phyloP scores from a whole-genome alignment of 2,113 vertebrate genomes.

The Cinclus mexicanus region DNA sequence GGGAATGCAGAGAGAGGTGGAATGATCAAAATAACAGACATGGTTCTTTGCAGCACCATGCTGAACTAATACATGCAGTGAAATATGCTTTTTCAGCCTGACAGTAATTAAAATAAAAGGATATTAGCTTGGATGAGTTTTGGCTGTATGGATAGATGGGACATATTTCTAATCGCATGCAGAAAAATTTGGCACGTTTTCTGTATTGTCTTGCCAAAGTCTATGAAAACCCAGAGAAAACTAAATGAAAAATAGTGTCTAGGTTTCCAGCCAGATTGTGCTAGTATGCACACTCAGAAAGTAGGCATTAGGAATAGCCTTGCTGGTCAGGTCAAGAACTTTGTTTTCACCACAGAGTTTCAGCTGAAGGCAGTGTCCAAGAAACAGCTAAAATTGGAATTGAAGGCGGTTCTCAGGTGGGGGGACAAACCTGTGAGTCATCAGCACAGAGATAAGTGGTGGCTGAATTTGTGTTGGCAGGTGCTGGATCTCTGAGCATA shows the following conservation, averaged over 20 bases:
- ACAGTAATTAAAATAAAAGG: neutral
- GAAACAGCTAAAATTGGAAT: conserved; percentile 16
- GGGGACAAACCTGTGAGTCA: conserved; percentile 31
- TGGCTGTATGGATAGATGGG: neutral
- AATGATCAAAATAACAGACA: neutral
- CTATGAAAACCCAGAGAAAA: neutral
- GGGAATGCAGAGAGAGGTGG: neutral
- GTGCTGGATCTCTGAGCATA: neutral
- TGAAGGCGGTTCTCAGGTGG: conserved; percentile 6
- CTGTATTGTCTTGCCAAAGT: neutral
- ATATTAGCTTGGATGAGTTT: neutral
- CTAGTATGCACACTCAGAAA: neutral
- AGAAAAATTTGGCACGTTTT: conserved; percentile 1
- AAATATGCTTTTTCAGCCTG: neutral
- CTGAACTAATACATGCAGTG: neutral
- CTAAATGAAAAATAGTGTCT: neutral
- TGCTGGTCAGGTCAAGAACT: neutral
- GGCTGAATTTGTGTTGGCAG: conserved; percentile 14
- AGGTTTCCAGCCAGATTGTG: neutral
- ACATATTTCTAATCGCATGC: neutral
- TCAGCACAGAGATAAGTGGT: neutral
- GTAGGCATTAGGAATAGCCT: neutral
- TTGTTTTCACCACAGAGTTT: neutral
- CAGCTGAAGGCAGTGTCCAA: neutral
- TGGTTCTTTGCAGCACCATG: neutral